Conservation (phyloP, 2,113 vertebrate genomes). For the Leiothrix lutea region DNA sequence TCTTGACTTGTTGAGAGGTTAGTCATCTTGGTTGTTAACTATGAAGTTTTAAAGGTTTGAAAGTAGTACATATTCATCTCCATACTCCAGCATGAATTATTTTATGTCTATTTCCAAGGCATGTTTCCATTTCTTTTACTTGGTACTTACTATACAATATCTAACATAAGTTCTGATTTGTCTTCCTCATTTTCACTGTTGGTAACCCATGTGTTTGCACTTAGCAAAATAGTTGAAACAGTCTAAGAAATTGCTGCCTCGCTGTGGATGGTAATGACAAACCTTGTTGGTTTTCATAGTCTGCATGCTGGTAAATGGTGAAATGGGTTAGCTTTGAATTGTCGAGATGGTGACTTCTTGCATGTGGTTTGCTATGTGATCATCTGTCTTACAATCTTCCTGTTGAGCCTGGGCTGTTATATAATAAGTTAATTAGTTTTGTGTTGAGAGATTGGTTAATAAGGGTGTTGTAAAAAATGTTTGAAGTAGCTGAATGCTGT, state of each 20-base stretch:
- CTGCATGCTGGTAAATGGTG: not conserved
- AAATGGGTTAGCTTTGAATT: not conserved
- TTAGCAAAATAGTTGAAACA: not conserved
- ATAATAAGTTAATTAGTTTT: conserved; percentile 25
- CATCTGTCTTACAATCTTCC: not conserved
- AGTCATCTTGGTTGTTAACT: not conserved
- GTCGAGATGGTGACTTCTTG: not conserved
- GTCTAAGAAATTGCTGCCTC: not conserved
- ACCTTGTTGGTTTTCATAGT: not conserved
- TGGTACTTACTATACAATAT: not conserved
- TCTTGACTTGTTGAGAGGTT: not conserved
- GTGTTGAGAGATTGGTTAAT: conserved; percentile 6
- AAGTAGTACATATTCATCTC: not conserved
- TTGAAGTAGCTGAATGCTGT: conserved; percentile 29
- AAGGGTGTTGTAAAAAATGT: conserved; percentile 8
- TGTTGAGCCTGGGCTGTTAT: not conserved
- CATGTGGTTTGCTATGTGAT: not conserved
- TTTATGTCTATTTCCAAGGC: not conserved
- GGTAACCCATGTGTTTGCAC: not conserved
- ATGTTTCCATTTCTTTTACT: not conserved
- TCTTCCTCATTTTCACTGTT: not conserved
- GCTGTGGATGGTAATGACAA: not conserved
- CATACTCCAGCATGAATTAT: not conserved
- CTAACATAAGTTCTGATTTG: not conserved
- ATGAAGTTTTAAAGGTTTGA: not conserved